These are phyloP conservation scores for Cheilosia urbana DNA, from an alignment of 2,888 invertebrate genomes.

Conservation along the genomic window DNA sequence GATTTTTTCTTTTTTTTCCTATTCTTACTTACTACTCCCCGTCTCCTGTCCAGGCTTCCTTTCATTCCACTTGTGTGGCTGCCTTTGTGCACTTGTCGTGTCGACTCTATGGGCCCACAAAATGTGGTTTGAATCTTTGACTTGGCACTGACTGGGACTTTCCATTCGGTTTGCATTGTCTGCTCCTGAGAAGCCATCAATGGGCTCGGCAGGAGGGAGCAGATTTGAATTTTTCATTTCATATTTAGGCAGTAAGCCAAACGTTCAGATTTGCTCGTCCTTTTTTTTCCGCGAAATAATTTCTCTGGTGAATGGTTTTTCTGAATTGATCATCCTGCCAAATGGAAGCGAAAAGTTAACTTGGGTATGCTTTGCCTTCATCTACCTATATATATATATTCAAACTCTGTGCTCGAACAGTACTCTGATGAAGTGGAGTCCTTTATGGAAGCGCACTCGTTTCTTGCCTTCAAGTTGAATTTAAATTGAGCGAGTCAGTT, in stretches of 20 bases:
- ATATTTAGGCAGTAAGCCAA: conserved; percentile 73
- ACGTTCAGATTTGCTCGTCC: conserved; percentile 45
- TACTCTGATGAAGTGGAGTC: conserved; percentile 59
- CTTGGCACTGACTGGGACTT: conserved; percentile 65
- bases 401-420: conserved; percentile 6
- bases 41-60: neutral
- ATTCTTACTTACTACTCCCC: neutral
- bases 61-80: conserved; percentile 44
- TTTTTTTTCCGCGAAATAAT: conserved; percentile 28
- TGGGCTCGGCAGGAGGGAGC: conserved; percentile 33
- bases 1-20: conserved; percentile 78
- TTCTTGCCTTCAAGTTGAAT: conserved; percentile 12
- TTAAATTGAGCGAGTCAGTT: conserved; percentile 21
- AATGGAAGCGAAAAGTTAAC: conserved; percentile 63
- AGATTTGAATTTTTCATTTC: conserved; percentile 74
- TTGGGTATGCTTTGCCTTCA: conserved; percentile 26
- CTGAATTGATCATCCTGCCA: conserved; percentile 67
- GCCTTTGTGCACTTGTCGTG: conserved; percentile 58
- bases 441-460: conserved; percentile 25
- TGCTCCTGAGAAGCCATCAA: conserved; percentile 36
- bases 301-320: conserved; percentile 53
- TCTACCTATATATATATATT: no score
- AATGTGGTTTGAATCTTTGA: conserved; percentile 59
- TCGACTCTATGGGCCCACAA: conserved; percentile 42
- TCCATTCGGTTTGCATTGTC: conserved; percentile 60